Base-by-base conservation (phyloP, 2,888 invertebrate genomes). In the Sinelater perroti region DNA sequence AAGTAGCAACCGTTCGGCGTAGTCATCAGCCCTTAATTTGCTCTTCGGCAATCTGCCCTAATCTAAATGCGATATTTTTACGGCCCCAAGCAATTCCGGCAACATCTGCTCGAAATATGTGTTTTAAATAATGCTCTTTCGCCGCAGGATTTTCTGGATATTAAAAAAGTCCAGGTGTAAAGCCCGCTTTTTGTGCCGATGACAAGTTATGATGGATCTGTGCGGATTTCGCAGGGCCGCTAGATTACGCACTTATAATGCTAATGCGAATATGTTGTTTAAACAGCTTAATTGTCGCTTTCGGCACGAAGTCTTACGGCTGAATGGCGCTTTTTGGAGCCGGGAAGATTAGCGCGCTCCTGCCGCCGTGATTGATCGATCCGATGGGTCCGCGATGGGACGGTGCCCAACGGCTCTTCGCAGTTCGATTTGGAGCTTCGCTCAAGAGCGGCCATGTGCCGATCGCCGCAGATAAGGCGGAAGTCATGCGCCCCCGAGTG, bases 231-330 rank as follows among this genome's bases (percentile, higher is more conserved):
- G 55, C 62, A 64, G 47, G 52, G 61, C 53, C 60, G 60, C 52
- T 50, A 65, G 68, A 66, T 68, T 68, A 69, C 66, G 66, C 67
- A 69, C 70, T 72, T 72, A 65, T 69, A 67, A 73, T 74, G 74
- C 74, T 74, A 75, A 75, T 75, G 74, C 68, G 57, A 62, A 60
- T 67, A 67, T 71, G 75, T 75, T 76, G 75, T 75, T 76, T 76
- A 77, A 77, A 76, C 75, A 75, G 71, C 68, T 71, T 75, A 75
- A 77, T 77, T 76, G 76, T 77, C 72, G 72, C 71, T 71, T 73
- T 57, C 44, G 20, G 44, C 40, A 40, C 40, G 40, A 11, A 40
- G 40, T 40, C 40, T 40, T 44, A 42, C 24, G 26, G 31, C 31
- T 46, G 31, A 31, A 31, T 20, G 46, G 13, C 10, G 16, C 13